A percentile compares a stretch with the other conserved stretches of the same genome.
Evolutionary conservation across 2,888 invertebrate species (phyloP).

Genomic region (Electrophaes corylata): DNA sequence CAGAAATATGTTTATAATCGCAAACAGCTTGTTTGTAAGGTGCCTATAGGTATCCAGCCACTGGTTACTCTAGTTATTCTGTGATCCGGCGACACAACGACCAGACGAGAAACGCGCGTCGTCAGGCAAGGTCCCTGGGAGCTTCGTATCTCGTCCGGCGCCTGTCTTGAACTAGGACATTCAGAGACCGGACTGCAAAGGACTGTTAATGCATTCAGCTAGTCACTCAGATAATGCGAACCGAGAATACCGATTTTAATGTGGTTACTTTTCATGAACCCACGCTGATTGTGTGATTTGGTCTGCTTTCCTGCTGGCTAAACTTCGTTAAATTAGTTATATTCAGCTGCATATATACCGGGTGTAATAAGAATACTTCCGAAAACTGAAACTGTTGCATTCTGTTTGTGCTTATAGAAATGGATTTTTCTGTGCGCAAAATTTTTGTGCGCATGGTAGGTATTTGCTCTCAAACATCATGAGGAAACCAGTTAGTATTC

Average conservation of each 20-base stretch:
- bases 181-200: slow-evolving; percentile 5
- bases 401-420: too few species aligned
- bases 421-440: too few species aligned
- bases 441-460: too few species aligned
- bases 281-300: not conserved
- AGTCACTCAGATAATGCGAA: not conserved
- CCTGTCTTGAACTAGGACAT: slow-evolving; percentile 34
- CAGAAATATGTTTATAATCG: not conserved
- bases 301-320: not conserved
- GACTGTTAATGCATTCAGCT: not conserved
- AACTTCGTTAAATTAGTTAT: not conserved
- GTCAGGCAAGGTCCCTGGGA: slow-evolving; percentile 74
- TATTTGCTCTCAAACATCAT: too few species aligned
- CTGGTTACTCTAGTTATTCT: slow-evolving; percentile 50
- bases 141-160: slow-evolving; percentile 68
- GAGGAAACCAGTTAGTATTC: too few species aligned
- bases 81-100: slow-evolving; percentile 46
- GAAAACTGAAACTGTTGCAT: too few species aligned
- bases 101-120: slow-evolving; percentile 55
- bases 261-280: not conserved
- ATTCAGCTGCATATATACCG: not conserved
- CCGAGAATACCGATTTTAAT: not conserved
- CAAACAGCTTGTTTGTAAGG: not conserved
- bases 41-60: slow-evolving; percentile 54
- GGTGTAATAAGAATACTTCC: too few species aligned